These are phyloP conservation scores for Drosophila melanica DNA, from an alignment of 1,140 invertebrate genomes.

Conservation along the genomic window DNA sequence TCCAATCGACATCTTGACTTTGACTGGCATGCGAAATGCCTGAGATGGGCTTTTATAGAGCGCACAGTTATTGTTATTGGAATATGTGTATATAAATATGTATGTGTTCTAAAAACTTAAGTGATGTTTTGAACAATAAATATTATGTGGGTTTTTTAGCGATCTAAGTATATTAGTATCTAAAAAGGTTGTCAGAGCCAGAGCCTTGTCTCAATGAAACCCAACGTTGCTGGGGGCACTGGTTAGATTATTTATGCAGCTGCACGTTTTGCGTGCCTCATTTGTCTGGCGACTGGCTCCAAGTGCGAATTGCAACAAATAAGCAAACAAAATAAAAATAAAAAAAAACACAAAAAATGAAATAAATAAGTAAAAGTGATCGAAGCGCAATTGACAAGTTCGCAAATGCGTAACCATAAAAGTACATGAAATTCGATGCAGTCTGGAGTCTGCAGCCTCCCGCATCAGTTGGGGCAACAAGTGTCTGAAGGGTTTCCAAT, in stretches of 20 bases:
- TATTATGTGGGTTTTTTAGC: conserved; percentile 20
- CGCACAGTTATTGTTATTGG: conserved; percentile 4
- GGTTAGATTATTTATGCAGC: conserved; percentile 71
- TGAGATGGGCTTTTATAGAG: conserved; percentile 51
- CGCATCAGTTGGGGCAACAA: conserved; percentile 51
- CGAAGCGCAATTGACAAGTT: conserved; percentile 76
- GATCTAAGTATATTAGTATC: conserved; percentile 12
- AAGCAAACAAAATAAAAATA: background rate
- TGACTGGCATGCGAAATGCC: conserved; percentile 31
- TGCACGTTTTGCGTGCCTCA: conserved; percentile 65
- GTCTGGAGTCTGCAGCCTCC: conserved; percentile 19
- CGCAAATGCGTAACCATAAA: conserved; percentile 76
- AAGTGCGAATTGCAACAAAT: conserved; percentile 23
- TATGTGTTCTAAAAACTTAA: background rate
- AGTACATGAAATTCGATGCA: conserved; percentile 69
- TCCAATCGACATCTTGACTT: conserved; percentile 48
- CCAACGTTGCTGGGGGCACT: background rate
- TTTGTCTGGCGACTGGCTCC: conserved; percentile 50
- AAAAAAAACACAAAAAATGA: background rate
- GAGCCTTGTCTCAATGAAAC: conserved; percentile 32
- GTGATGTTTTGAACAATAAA: conserved; percentile 32
- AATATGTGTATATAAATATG: background rate
- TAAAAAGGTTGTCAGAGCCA: background rate
- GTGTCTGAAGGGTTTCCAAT: conserved; percentile 47
- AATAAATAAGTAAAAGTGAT: conserved; percentile 46